Percentiles rank a stretch among this genome's conserved stretches.
These are phyloP conservation scores for Albula glossodonta DNA, from an alignment of 2,113 vertebrate genomes.

Conservation along the genomic window DNA sequence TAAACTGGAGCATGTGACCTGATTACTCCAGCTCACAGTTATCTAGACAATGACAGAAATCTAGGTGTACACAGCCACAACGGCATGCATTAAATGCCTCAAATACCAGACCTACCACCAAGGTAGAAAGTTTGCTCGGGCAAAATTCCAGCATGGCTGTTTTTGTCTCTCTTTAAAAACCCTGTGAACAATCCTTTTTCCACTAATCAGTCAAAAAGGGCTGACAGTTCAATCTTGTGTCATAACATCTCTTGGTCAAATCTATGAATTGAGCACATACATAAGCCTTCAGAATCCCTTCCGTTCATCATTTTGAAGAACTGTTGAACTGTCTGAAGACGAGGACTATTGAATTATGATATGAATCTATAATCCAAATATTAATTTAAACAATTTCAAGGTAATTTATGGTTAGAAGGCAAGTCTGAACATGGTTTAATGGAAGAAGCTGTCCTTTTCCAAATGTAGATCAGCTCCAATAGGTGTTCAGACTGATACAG, in stretches of 20 bases:
- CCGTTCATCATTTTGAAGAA: background rate
- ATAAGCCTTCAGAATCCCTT: background rate
- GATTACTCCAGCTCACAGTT: conserved; percentile 34
- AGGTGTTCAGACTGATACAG: background rate
- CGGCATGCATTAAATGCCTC: conserved; percentile 41
- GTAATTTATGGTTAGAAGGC: background rate
- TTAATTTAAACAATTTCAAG: background rate
- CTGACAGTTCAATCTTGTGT: background rate
- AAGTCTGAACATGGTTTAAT: background rate
- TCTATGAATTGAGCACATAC: background rate
- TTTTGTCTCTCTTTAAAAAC: conserved; percentile 26
- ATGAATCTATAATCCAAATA: background rate
- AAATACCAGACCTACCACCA: conserved; percentile 56
- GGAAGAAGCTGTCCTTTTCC: too few species aligned
- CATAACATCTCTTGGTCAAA: background rate
- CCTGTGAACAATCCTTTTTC: background rate
- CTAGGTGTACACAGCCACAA: conserved; percentile 30
- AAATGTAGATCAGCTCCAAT: too few species aligned
- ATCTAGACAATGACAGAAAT: conserved; percentile 42
- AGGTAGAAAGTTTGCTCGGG: conserved; percentile 34
- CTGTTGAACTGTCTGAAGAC: background rate
- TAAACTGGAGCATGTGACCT: background rate
- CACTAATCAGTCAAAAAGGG: background rate
- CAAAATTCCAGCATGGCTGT: conserved; percentile 32
- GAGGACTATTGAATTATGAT: background rate